Base-by-base conservation (phyloP, 2,888 invertebrate species). In the Celastrina argiolus region DNA sequence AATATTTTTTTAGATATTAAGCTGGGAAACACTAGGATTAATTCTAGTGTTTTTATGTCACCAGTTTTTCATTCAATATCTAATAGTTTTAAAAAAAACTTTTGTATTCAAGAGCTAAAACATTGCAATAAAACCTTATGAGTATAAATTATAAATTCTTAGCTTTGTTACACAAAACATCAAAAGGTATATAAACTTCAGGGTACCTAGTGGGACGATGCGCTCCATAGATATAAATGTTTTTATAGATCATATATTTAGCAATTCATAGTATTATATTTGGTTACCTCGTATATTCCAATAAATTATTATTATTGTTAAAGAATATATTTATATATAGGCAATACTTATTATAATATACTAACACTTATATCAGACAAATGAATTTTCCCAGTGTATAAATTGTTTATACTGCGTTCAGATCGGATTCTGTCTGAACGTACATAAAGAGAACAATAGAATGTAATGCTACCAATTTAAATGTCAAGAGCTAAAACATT, bases 221-320 rank as follows among this genome's bases (percentile, higher is more conserved):
- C 6, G 34, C 16, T 34, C 18, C 16, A 8, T 59, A 59, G 59
- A 18, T 34, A 31, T 59, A 58, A 18, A 58, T 58, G 34, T 31
- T 34, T 58, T 59, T 59, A 59, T 59, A 59, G 16, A 36, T 12
- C 26, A 22, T 26, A n/a, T 16, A 34, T 58, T 59, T 34, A 59
- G 34, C 16, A 58, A 28, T n/a, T 45, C 45, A 34, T 36, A 59
- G 59, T 59, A 34, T 59, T 59, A 59, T 59, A 59, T 59, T 59
- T 59, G 59, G 59, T 59, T 59, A 59, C 59, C 59, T 59, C 36
- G 34, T 34, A 45, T 45, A 45, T 45, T 45, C 18, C 16, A 10
- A 45, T 45, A 45, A 45, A 45, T 18, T 45, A 45, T 45, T 45
- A 45, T 45, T 45, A 18, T 45, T 18, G 18, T 39, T 45, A 16